Evolutionary conservation across 2,113 vertebrate species (phyloP).

Genomic region (Talpa occidentalis): DNA sequence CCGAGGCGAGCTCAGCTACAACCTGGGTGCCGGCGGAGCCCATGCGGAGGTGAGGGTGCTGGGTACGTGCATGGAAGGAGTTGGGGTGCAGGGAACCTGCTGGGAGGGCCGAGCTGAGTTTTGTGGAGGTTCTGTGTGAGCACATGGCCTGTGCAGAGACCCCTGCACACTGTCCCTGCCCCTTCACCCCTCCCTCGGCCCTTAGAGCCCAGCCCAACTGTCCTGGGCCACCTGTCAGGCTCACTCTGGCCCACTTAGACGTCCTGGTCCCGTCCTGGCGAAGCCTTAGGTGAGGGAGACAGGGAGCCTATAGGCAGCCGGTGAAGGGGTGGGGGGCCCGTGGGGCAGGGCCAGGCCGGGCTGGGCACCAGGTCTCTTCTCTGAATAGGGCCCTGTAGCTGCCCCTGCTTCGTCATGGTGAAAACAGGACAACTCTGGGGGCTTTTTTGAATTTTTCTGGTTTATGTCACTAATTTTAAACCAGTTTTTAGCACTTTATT

Average conservation of each 20-base stretch:
- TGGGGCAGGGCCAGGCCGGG: not conserved
- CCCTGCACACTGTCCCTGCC: not conserved
- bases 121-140: not conserved
- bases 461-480: not conserved
- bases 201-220: too few relatives aligned
- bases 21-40: slow-evolving; percentile 82
- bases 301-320: not conserved
- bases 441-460: not conserved
- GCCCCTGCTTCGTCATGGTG: not conserved
- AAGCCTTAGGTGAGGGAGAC: not conserved
- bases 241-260: too few relatives aligned
- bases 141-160: too few relatives aligned
- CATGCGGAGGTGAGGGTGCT: slow-evolving; percentile 75
- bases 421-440: not conserved
- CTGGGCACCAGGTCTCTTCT: not conserved
- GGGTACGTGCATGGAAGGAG: not conserved
- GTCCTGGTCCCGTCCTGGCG: not conserved
- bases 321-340: not conserved
- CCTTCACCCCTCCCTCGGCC: too few relatives aligned
- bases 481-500: not conserved
- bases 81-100: not conserved
- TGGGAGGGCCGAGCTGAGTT: not conserved
- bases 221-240: too few relatives aligned
- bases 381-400: not conserved
- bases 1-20: slow-evolving; percentile 84